Conservation (phyloP, 1,140 invertebrate genomes). For the Euwallacea similis region DNA sequence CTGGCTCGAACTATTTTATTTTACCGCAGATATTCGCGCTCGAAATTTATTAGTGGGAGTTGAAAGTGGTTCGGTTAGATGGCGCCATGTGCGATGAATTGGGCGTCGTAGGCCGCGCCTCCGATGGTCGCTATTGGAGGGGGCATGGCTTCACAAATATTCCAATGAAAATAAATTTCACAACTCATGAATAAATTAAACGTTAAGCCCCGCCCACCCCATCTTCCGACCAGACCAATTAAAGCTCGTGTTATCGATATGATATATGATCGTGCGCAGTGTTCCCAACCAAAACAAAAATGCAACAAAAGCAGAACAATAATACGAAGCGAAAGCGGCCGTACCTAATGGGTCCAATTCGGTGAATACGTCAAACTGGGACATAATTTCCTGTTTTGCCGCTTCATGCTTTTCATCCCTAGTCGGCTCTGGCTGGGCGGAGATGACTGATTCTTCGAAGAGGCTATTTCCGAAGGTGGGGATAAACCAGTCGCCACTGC, state of each 20-base stretch:
- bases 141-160: too few species aligned
- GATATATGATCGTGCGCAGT: conserved; percentile 4
- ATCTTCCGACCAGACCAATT: too few species aligned
- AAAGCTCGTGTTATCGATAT: neutral
- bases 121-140: too few species aligned
- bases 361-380: conserved; percentile 77
- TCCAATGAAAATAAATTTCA: too few species aligned
- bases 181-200: too few species aligned
- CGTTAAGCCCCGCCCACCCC: too few species aligned
- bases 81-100: too few species aligned
- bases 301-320: conserved; percentile 10
- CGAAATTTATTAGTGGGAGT: neutral
- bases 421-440: conserved; percentile 38
- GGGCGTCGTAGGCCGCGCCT: too few species aligned
- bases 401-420: conserved; percentile 50
- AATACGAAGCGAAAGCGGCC: conserved; percentile 14
- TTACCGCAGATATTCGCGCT: conserved; percentile 1
- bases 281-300: conserved; percentile 18
- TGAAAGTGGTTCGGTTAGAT: too few species aligned
- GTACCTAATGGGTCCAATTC: conserved; percentile 85
- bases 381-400: conserved; percentile 52
- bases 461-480: conserved; percentile 46
- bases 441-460: conserved; percentile 44
- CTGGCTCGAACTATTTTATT: conserved; percentile 12
- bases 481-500: conserved; percentile 52